phyloP scores from a whole-genome alignment of 2,113 vertebrate genomes.

The Ariopsis seemanni region DNA sequence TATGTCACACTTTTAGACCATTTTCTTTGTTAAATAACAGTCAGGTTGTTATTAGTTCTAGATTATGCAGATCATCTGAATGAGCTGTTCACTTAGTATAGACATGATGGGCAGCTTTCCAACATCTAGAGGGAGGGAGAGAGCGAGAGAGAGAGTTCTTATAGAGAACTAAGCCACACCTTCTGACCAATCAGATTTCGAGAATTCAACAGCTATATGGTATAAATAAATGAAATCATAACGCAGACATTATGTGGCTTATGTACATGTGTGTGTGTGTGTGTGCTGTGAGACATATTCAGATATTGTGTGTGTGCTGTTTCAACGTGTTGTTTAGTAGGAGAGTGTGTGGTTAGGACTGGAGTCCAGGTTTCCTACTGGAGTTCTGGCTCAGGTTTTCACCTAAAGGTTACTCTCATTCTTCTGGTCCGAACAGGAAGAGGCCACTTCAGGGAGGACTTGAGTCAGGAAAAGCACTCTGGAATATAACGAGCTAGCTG shows the following conservation, averaged over 20 bases:
- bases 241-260: not conserved
- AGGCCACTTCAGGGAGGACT: not conserved
- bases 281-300: too few species aligned
- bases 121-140: too few species aligned
- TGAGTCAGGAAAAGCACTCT: not conserved
- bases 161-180: too few species aligned
- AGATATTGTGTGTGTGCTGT: not conserved
- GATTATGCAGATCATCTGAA: not conserved
- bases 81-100: not conserved
- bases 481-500: too few species aligned
- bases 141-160: too few species aligned
- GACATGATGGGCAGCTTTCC: too few species aligned
- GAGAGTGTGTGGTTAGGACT: too few species aligned
- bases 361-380: too few species aligned
- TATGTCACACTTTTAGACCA: too few species aligned
- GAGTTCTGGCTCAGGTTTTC: not conserved
- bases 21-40: too few species aligned
- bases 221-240: not conserved
- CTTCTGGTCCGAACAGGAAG: not conserved
- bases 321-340: not conserved
- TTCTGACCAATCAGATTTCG: not conserved
- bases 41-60: too few species aligned
- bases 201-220: not conserved
- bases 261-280: too few species aligned
- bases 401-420: slow-evolving; percentile 13